Conservation (phyloP, 2,888 invertebrate species). For the Hemithea aestivaria region DNA sequence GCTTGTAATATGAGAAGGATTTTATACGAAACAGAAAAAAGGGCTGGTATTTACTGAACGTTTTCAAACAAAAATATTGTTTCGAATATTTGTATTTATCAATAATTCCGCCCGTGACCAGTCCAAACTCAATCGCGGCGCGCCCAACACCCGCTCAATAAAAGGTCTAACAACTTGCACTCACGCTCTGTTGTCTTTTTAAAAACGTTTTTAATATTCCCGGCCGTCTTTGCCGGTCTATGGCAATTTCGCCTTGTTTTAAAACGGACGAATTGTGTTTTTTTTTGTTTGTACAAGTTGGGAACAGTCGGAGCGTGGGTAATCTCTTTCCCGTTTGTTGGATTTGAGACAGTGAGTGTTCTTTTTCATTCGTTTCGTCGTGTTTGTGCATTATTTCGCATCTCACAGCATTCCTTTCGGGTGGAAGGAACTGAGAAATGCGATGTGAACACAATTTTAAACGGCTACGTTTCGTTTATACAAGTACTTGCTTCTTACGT, state of each 20-base stretch:
- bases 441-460: slow-evolving; percentile 63
- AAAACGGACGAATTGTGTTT: slow-evolving; percentile 67
- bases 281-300: slow-evolving; percentile 75
- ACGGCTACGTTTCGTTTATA: slow-evolving; percentile 46
- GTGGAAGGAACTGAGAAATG: slow-evolving; percentile 57
- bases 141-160: slow-evolving; percentile 55
- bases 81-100: no score
- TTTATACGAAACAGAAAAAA: no score
- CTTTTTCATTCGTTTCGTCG: slow-evolving; percentile 67
- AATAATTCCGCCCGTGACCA: no score
- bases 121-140: slow-evolving; percentile 2
- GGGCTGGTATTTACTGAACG: no score
- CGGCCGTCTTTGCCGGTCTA: slow-evolving; percentile 62
- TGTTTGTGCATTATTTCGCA: slow-evolving; percentile 60
- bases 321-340: slow-evolving; percentile 76
- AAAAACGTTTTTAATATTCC: slow-evolving; percentile 76
- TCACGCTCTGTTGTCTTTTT: slow-evolving; percentile 60
- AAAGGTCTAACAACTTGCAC: slow-evolving; percentile 64
- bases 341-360: slow-evolving; percentile 61
- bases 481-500: slow-evolving; percentile 44
- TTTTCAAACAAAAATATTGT: no score
- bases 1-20: no score
- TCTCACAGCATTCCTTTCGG: slow-evolving; percentile 53
- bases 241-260: slow-evolving; percentile 69
- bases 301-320: slow-evolving; percentile 72